Base-by-base conservation (phyloP, 2,888 invertebrate genomes). In the Brenthis ino region DNA sequence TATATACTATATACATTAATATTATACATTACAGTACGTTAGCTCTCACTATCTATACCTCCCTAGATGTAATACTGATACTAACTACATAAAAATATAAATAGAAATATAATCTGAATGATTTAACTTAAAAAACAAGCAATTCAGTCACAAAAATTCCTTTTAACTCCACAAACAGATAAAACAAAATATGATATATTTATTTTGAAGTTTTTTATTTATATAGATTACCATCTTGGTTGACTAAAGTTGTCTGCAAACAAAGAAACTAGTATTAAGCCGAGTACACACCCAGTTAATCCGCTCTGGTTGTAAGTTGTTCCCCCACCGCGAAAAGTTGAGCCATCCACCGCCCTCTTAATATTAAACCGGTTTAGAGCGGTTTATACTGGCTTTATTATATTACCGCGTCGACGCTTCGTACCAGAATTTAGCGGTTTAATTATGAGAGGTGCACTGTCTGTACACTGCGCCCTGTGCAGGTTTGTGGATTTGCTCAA, bases 381-480 rank as follows among this genome's bases (percentile, higher is more conserved):
- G 88, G 88, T 89, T 88, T 87, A 88, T 84, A 81, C 86, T 82
- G 87, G 89, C 86, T 91, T 89, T 88, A 90, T 89, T 89, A 89
- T 89, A 91, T 91, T 89, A 91, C 84, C 87, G 85, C 85, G 87
- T 85, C 86, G 86, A 83, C 87, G 85, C 77, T 76, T 68, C 64
- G 70, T 74, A 78, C 76, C 80, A 81, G 82, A 85, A 83, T 87
- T 84, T 77, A 82, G 85, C 72, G 82, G 85, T 87, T 88, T 88
- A 87, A 87, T 87, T 87, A 85, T 83, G 73, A 68, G 74, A 73
- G 75, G 73, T 74, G 74, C 53, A 51, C 63, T 53, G 37, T 63
- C 47, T 47, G 48, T 48, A 63, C 6, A 37, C 53, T 37, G 60
- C 33, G 43, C 47, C 50, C 60, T 60, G 70, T 64, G 66, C 69